Evolutionary conservation across 30 jellyfish, hydroid and myxozoan species (phyloP).

Genomic region (Turritopsis rubra): DNA sequence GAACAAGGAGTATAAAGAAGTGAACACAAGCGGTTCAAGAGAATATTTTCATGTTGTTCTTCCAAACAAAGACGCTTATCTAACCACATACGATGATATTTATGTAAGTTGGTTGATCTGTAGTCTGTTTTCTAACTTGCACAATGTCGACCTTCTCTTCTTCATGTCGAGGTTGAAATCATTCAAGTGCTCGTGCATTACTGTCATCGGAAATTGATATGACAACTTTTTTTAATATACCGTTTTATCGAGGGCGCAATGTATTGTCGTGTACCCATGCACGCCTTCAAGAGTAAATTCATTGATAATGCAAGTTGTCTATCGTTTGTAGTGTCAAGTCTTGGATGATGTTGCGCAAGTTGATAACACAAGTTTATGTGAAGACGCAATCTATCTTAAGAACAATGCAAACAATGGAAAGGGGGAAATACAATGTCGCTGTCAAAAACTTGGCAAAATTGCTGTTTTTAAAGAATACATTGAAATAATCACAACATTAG

Average conservation of each 20-base stretch:
- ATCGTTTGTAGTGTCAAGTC: background rate
- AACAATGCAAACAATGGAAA: background rate
- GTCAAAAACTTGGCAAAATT: background rate
- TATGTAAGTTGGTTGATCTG: background rate
- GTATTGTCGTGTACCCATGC: background rate
- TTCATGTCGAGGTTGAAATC: no score
- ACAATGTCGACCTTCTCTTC: background rate
- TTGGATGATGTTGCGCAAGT: background rate
- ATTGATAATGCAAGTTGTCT: background rate
- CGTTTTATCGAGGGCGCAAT: no score
- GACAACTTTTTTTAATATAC: no score
- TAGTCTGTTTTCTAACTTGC: background rate
- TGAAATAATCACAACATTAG: slow-evolving; percentile 7
- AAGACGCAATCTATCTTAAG: background rate
- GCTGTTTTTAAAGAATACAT: background rate
- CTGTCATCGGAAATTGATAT: no score
- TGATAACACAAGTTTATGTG: background rate
- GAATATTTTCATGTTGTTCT: background rate
- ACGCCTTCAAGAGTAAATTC: background rate
- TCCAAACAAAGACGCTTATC: background rate
- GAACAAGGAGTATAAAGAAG: background rate
- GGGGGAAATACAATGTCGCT: background rate
- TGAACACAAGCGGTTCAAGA: background rate
- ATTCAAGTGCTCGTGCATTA: background rate
- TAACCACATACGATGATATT: background rate